Conservation (phyloP, 1,140 invertebrate species). For the Wiebesia pumilae region DNA sequence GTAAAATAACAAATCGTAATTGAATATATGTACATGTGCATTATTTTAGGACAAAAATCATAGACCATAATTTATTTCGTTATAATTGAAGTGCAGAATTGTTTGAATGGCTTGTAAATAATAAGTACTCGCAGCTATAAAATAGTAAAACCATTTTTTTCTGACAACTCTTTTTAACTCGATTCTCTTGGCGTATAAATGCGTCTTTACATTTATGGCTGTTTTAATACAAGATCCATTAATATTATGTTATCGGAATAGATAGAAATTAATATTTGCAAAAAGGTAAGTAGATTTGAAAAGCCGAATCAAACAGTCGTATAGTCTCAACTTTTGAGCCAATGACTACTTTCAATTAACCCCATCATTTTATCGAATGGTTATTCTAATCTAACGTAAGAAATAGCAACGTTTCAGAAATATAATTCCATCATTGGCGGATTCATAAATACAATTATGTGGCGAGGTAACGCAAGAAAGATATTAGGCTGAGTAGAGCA, state of each 20-base stretch:
- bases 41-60: no score
- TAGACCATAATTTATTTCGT: no score
- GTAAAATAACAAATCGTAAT: no score
- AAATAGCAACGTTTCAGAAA: no score
- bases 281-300: background rate
- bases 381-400: background rate
- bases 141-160: no score
- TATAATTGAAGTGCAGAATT: no score
- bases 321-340: background rate
- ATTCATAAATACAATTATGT: background rate
- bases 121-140: no score
- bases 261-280: background rate
- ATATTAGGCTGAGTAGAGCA: background rate
- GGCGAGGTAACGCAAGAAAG: background rate
- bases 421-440: no score
- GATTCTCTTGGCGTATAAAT: no score
- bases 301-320: background rate
- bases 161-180: no score
- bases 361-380: background rate
- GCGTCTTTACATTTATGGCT: background rate
- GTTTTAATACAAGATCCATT: background rate
- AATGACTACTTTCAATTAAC: background rate
- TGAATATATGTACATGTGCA: no score
- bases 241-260: background rate
- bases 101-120: no score